Evolutionary conservation across 2,113 vertebrate genomes (phyloP).

Genomic region (Corynorhinus townsendii): DNA sequence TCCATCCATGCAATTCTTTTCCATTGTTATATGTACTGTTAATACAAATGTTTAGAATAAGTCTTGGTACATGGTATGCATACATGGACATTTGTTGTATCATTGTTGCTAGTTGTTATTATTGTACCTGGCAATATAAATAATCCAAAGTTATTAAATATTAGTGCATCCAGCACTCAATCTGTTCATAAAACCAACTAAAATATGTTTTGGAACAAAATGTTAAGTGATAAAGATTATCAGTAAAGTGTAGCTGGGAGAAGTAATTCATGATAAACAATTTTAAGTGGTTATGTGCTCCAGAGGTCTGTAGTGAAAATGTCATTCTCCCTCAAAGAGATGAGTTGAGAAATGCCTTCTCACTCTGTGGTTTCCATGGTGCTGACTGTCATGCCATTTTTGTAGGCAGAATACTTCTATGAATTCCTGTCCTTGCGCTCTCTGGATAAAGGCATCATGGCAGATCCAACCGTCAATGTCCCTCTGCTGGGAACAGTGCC

Average conservation of each 20-base stretch:
- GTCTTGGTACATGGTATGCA: background rate
- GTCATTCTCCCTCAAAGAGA: background rate
- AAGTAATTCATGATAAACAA: background rate
- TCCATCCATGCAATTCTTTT: background rate
- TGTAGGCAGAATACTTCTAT: conserved; percentile 91
- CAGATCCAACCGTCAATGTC: conserved; percentile 89
- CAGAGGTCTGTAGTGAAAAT: background rate
- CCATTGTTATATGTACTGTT: background rate
- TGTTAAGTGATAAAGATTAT: background rate
- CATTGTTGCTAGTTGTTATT: background rate
- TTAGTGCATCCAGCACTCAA: background rate
- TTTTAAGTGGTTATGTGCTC: background rate
- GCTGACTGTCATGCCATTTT: conserved; percentile 63
- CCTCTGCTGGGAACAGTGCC: conserved; percentile 89
- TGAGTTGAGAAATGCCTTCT: background rate
- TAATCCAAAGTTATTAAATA: conserved; percentile 22
- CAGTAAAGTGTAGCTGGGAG: background rate
- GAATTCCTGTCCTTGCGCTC: conserved; percentile 92
- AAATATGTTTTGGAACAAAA: conserved; percentile 19
- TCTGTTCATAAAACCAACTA: background rate
- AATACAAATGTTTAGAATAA: background rate
- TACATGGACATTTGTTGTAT: background rate
- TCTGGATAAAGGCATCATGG: conserved; percentile 93
- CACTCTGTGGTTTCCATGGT: conserved; percentile 6
- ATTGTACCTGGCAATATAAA: background rate